These are phyloP conservation scores for Lithosia quadra DNA, from an alignment of 2,888 invertebrate species.

Conservation along the genomic window DNA sequence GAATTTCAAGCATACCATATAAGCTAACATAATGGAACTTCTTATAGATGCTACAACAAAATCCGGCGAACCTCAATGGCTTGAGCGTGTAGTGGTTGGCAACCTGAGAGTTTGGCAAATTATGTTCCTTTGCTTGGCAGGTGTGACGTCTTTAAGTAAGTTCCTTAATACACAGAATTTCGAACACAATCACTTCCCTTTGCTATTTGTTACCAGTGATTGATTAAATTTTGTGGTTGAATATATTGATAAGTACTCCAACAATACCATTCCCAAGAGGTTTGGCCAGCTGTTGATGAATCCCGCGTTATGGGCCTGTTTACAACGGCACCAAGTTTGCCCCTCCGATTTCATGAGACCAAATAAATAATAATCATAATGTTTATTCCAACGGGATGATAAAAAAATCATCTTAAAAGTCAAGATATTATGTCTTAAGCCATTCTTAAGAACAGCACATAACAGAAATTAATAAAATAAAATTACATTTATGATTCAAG, in stretches of 20 bases:
- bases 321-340: no score
- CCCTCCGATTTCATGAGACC: no score
- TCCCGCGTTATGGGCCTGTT: not conserved
- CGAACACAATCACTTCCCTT: not conserved
- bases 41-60: constrained; percentile 79
- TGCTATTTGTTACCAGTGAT: no score
- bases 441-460: no score
- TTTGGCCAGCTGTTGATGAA: not conserved
- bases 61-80: constrained; percentile 89
- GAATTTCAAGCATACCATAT: not conserved
- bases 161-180: not conserved
- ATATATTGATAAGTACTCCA: not conserved
- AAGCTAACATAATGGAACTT: constrained; percentile 66
- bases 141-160: constrained; percentile 88
- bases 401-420: no score
- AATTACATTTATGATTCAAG: no score
- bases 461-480: no score
- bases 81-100: constrained; percentile 90
- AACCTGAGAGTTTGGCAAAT: constrained; percentile 94
- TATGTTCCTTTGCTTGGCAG: constrained; percentile 90
- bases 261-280: not conserved
- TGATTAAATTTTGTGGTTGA: no score
- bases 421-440: no score
- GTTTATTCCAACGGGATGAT: no score
- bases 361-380: no score